Percentiles rank a stretch among this genome's conserved stretches.
phyloP scores from a whole-genome alignment of 2,888 invertebrate genomes.

The Mythimna vitellina region DNA sequence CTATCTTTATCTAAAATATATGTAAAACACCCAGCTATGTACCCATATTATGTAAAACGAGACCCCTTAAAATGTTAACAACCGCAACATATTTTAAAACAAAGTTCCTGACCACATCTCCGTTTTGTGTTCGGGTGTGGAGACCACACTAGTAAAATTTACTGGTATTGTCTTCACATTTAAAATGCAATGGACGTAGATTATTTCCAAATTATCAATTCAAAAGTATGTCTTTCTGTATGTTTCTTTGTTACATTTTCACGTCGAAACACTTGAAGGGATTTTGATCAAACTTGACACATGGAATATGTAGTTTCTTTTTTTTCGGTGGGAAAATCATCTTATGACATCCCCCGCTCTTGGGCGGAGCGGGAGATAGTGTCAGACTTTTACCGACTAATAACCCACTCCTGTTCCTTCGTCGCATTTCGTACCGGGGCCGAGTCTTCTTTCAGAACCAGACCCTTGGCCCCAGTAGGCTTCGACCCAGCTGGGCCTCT shows the following conservation, averaged over 20 bases:
- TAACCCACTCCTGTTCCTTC: no score
- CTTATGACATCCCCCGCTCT: no score
- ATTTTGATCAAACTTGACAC: background rate
- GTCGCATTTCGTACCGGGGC: no score
- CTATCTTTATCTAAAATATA: background rate
- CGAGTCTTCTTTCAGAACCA: no score
- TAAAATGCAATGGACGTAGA: background rate
- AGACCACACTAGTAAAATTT: constrained; percentile 13
- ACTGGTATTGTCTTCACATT: background rate
- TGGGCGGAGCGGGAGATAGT: no score
- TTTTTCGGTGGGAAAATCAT: no score
- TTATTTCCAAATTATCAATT: background rate
- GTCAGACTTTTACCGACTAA: no score
- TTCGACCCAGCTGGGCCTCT: no score
- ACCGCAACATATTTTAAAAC: constrained; percentile 32
- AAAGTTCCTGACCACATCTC: constrained; percentile 25
- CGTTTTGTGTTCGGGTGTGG: constrained; percentile 28
- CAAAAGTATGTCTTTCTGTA: background rate
- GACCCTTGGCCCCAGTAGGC: no score
- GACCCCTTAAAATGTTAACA: constrained; percentile 4
- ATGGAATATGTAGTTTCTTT: no score
- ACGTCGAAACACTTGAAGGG: background rate
- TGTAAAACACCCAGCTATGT: background rate
- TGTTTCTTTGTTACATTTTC: background rate
- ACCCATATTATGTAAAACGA: constrained; percentile 2